These are phyloP conservation scores for Gallinago jamesoni DNA, from an alignment of 2,113 vertebrate species.

Conservation along the genomic window DNA sequence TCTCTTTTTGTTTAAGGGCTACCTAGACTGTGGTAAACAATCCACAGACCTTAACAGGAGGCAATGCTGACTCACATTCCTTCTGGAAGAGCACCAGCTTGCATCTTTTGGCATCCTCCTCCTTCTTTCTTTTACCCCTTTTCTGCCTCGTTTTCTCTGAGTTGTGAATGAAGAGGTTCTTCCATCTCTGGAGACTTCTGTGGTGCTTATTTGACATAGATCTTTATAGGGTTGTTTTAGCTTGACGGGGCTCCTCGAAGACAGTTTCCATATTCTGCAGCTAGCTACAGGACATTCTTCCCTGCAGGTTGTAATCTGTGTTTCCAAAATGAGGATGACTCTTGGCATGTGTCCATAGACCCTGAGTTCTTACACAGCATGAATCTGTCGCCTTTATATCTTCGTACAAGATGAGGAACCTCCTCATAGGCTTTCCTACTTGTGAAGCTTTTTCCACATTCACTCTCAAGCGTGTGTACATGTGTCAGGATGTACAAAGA, in stretches of 20 bases:
- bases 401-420: not conserved
- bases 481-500: not conserved
- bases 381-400: not conserved
- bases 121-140: not conserved
- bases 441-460: not conserved
- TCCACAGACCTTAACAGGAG: not conserved
- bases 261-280: not conserved
- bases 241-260: not conserved
- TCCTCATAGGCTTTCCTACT: not conserved
- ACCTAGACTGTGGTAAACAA: not conserved
- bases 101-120: not conserved
- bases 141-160: not conserved
- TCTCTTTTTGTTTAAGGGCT: not conserved
- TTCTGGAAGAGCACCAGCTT: not conserved
- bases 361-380: not conserved
- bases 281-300: not conserved
- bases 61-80: not conserved
- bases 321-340: not conserved
- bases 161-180: not conserved
- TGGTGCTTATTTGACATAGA: not conserved
- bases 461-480: not conserved
- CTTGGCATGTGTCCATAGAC: not conserved
- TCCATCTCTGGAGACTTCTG: not conserved
- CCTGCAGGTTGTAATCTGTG: not conserved
- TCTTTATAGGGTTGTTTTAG: not conserved